Conservation (phyloP, 2,888 invertebrate genomes). For the Sipha maydis region DNA sequence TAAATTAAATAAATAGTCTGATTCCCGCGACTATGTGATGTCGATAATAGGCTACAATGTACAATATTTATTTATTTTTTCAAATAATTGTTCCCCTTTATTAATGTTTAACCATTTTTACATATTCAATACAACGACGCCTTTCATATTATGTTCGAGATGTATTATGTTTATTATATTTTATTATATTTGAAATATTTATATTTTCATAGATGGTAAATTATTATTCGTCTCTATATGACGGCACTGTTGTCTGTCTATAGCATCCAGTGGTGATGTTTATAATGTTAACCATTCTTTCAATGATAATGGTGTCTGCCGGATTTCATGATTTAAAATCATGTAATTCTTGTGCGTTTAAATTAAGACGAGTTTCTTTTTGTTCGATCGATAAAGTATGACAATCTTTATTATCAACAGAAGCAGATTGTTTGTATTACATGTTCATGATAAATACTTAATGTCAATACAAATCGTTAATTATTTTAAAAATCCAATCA, state of each 20-base stretch:
- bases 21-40: background rate
- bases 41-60: background rate
- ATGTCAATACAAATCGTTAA: no score
- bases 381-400: no score
- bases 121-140: conserved; percentile 12
- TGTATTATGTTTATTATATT: no score
- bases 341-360: background rate
- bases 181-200: no score
- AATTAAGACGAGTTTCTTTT: no score
- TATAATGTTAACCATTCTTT: background rate
- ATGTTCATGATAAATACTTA: no score
- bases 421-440: no score
- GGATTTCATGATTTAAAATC: background rate
- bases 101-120: background rate
- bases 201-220: background rate
- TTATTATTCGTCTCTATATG: background rate
- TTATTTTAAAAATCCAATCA: no score
- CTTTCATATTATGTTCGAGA: conserved; percentile 9
- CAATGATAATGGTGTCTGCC: background rate
- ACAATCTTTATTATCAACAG: no score
- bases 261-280: background rate
- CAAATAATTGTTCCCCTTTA: background rate
- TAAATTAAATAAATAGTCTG: background rate
- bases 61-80: background rate
- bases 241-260: conserved; percentile 7